A percentile compares a stretch with the other conserved stretches of the same genome.
Evolutionary conservation across 1,140 invertebrate genomes (phyloP).

Genomic region (Harpegnathos saltator): DNA sequence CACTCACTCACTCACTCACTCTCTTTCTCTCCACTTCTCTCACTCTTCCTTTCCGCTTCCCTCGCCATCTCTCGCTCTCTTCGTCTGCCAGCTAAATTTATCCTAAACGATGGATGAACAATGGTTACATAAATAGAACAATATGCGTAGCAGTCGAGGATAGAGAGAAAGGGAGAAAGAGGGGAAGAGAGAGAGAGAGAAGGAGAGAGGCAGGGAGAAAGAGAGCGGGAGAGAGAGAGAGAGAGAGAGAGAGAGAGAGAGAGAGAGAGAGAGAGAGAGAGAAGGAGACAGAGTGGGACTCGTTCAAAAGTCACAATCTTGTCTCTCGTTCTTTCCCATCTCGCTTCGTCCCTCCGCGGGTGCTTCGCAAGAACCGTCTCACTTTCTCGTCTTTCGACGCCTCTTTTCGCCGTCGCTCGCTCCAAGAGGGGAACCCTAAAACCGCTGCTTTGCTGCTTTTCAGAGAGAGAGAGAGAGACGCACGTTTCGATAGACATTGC

Average conservation of each 20-base stretch:
- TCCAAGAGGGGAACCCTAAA: slow-evolving; percentile 57
- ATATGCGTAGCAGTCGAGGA: slow-evolving; percentile 80
- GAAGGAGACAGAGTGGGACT: slow-evolving; percentile 77
- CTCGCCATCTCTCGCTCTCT: slow-evolving; percentile 34
- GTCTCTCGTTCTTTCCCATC: slow-evolving; percentile 60
- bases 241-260: too few relatives aligned
- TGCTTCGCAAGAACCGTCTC: slow-evolving; percentile 48
- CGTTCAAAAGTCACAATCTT: slow-evolving; percentile 74
- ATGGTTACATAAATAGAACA: slow-evolving; percentile 86
- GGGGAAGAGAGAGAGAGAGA: too few relatives aligned
- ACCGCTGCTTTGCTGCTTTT: slow-evolving; percentile 55
- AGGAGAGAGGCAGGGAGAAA: too few relatives aligned
- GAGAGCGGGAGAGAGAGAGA: too few relatives aligned
- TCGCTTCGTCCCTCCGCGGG: slow-evolving; percentile 23
- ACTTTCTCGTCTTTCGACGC: slow-evolving; percentile 57
- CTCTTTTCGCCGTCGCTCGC: slow-evolving; percentile 31
- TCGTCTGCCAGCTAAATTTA: slow-evolving; percentile 83
- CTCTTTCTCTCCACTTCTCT: slow-evolving; percentile 42
- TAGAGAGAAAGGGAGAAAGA: slow-evolving; percentile 70
- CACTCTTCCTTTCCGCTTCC: slow-evolving; percentile 25
- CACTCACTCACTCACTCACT: slow-evolving; percentile 33
- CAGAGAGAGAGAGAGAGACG: slow-evolving; percentile 37
- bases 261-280: slow-evolving; percentile 62
- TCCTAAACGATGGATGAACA: slow-evolving; percentile 86
- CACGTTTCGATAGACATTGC: slow-evolving; percentile 55